Base-by-base conservation (phyloP, 1,140 invertebrate genomes). In the Cyphomyrmex costatus region DNA sequence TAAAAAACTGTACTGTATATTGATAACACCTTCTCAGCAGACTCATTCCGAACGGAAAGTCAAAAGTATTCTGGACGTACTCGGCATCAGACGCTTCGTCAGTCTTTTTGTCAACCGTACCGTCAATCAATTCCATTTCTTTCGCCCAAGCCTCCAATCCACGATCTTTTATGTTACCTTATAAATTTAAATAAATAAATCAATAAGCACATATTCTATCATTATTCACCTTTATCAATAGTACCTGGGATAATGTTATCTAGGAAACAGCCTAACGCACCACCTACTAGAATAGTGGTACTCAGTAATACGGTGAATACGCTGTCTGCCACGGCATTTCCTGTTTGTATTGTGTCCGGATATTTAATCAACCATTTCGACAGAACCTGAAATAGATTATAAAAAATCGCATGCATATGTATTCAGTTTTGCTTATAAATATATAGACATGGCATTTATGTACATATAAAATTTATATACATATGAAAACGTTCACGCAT, bases 221-320 rank as follows among this genome's bases (percentile, higher is more conserved):
- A 1, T 66, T 51, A 73, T 58, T n/a, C 10, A 21, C 0, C 6
- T n/a, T 12, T 33, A 46, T 53, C 1, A 51, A 76, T 0, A 16
- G 58, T 95, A 98, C 98, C 98, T 91, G 98, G 98, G 87, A 98
- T 97, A 1, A 98, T 94, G 92, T 99, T 98, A 93, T 99, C 98
- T 76, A 98, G 93, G 24, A 98, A 86, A 92, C 97, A 98, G 1
- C 98, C 98, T 0, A 97, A 88, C 2, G 97, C 88, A 2, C 98
- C 98, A 0, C 97, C 98, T 2, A 98, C 97, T 68, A 98, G 96
- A 93, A 98, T 98, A 24, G 97, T 97, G 0, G 98, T 98, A 24
- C 97, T 97, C 21, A 98, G 95, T 58, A 99, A 93, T 19, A 98
- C 98, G 1, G 96, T 97, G 10, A 98, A 91, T 0, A 98, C 96